phyloP scores from a whole-genome alignment of 1,140 invertebrate genomes.

The Penaeus vannamei region DNA sequence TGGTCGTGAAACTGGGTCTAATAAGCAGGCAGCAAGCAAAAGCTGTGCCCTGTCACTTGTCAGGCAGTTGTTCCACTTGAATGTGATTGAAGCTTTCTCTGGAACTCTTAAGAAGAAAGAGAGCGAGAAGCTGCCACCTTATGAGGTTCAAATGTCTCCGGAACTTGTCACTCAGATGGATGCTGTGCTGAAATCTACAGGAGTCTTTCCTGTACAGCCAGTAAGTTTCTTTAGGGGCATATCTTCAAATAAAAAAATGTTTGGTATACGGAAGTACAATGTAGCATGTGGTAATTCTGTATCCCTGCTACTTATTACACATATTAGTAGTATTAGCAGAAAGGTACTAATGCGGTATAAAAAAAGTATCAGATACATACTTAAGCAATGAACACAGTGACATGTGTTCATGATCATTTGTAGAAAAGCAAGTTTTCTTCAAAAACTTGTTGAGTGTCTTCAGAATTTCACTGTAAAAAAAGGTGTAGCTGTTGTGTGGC shows the following conservation, averaged over 20 bases:
- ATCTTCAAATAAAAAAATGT: no score
- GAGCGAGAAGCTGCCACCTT: slow-evolving; percentile 82
- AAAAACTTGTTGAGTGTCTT: no score
- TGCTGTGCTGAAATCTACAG: slow-evolving; percentile 78
- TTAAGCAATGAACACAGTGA: no score
- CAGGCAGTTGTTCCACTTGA: slow-evolving; percentile 93
- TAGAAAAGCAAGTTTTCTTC: no score
- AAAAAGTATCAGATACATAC: no score
- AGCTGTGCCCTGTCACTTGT: slow-evolving; percentile 96
- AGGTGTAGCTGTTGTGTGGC: background rate
- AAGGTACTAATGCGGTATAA: no score
- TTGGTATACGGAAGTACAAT: background rate
- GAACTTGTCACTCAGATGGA: slow-evolving; percentile 79
- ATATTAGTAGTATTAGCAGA: no score
- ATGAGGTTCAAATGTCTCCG: slow-evolving; percentile 83
- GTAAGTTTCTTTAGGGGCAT: slow-evolving; percentile 60
- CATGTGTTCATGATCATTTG: no score
- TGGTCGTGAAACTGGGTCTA: slow-evolving; percentile 86
- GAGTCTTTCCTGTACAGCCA: slow-evolving; percentile 74
- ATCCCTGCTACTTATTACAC: no score
- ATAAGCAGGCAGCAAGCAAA: slow-evolving; percentile 96
- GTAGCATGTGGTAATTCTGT: no score
- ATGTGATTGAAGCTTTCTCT: slow-evolving; percentile 87
- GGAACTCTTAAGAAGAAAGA: slow-evolving; percentile 89
- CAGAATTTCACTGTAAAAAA: no score